Conservation (phyloP, 2,113 vertebrate genomes). For the Aspidoscelis tigris region DNA sequence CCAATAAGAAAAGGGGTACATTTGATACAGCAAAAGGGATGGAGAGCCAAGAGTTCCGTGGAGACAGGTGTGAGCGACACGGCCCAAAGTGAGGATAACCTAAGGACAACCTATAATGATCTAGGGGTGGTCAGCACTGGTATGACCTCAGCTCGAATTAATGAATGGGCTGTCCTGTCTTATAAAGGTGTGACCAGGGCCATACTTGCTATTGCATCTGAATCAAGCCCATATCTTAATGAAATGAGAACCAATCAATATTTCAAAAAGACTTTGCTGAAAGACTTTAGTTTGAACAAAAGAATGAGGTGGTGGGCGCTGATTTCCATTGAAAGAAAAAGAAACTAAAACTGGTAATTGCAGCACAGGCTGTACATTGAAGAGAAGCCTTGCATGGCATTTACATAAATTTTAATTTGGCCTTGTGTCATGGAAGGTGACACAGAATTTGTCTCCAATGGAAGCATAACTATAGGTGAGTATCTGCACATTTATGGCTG, state of each 20-base stretch:
- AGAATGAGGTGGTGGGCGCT: not conserved
- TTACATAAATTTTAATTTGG: not conserved
- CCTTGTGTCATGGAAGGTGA: not conserved
- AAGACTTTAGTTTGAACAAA: not conserved
- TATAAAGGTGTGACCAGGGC: too few relatives aligned
- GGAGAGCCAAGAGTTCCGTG: too few relatives aligned
- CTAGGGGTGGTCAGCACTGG: too few relatives aligned
- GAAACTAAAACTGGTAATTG: not conserved
- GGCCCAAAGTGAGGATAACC: too few relatives aligned
- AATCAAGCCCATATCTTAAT: not conserved
- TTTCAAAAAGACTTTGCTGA: conserved; percentile 1
- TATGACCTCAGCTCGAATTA: too few relatives aligned
- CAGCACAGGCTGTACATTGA: not conserved
- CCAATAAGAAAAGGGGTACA: too few relatives aligned
- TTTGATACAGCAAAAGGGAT: too few relatives aligned
- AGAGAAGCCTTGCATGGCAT: not conserved
- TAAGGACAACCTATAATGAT: too few relatives aligned
- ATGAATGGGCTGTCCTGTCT: too few relatives aligned
- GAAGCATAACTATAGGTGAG: not conserved
- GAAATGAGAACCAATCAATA: not conserved
- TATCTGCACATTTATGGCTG: conserved; percentile 11
- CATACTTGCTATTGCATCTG: not conserved
- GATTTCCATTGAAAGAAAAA: conserved; percentile 6
- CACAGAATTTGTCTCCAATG: conserved; percentile 4
- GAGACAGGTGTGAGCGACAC: too few relatives aligned